Evolutionary conservation across 2,888 invertebrate species (phyloP).

Genomic region (Camponotus fellah): DNA sequence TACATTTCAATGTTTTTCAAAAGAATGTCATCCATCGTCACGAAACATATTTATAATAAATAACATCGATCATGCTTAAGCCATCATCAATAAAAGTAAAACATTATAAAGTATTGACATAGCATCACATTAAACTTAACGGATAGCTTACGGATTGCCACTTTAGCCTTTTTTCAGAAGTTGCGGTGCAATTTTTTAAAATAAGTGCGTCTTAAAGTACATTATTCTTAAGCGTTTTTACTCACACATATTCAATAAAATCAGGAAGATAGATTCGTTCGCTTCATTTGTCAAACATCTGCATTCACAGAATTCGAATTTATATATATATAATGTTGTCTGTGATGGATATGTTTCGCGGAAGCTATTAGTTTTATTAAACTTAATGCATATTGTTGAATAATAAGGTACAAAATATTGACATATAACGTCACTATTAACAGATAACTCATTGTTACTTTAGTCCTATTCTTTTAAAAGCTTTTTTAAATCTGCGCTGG

Average conservation of each 20-base stretch:
- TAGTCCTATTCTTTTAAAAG: neutral
- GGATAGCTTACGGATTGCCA: neutral
- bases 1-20: neutral
- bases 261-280: neutral
- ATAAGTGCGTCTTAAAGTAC: neutral
- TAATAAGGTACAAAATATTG: neutral
- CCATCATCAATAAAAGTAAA: slow-evolving; percentile 1
- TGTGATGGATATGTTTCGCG: neutral
- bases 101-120: slow-evolving; percentile 8
- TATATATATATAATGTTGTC: neutral
- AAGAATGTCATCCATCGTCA: neutral
- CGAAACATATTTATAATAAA: neutral
- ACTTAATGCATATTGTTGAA: neutral
- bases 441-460: neutral
- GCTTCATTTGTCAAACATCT: neutral
- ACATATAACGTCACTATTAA: neutral
- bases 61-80: slow-evolving; percentile 9
- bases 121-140: neutral
- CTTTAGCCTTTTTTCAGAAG: neutral
- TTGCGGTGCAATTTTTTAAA: neutral
- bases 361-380: neutral
- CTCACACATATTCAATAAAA: neutral
- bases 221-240: neutral
- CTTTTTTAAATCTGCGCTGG: neutral
- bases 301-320: neutral